Conservation (phyloP, 2,888 invertebrate species). For the Cantharis nigra region DNA sequence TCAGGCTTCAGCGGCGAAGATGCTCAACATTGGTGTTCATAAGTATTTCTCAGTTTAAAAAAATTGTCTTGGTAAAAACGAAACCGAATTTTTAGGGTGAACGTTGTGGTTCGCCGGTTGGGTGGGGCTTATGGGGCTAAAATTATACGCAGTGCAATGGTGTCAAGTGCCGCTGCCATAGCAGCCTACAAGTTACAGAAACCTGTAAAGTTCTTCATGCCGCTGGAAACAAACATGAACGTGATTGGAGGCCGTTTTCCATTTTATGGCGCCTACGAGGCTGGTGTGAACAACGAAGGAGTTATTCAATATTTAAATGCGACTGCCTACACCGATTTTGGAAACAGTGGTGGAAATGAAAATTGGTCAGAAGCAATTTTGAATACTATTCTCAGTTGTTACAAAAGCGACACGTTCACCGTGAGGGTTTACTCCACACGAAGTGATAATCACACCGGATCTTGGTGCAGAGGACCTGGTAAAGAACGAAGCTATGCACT, state of each 20-base stretch:
- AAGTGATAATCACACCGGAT: conserved; percentile 70
- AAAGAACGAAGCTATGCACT: conserved; percentile 20
- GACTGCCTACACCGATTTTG: conserved; percentile 62
- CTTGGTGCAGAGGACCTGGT: conserved; percentile 72
- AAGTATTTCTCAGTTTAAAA: conserved; percentile 53
- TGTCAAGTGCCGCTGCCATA: conserved; percentile 70
- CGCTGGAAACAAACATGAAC: conserved; percentile 74
- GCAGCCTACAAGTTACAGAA: conserved; percentile 65
- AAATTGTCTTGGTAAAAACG: background rate
- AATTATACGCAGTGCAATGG: conserved; percentile 63
- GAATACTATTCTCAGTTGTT: conserved; percentile 61
- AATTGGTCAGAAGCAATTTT: conserved; percentile 48
- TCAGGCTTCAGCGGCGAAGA: conserved; percentile 61
- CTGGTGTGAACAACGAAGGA: conserved; percentile 66
- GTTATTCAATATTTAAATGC: conserved; percentile 68
- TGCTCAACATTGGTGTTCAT: conserved; percentile 62
- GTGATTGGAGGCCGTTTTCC: conserved; percentile 70
- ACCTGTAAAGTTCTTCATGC: conserved; percentile 72
- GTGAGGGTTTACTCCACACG: conserved; percentile 55
- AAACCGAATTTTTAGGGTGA: conserved; percentile 60
- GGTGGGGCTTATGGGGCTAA: conserved; percentile 86
- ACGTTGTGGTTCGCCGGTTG: conserved; percentile 70
- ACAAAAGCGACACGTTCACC: conserved; percentile 61
- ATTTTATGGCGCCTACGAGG: conserved; percentile 67
- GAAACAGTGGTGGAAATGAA: conserved; percentile 61